Evolutionary conservation across 2,888 invertebrate species (phyloP), one percentile per base, ranked within the genome.

Genomic region (Melanargia galathea): DNA sequence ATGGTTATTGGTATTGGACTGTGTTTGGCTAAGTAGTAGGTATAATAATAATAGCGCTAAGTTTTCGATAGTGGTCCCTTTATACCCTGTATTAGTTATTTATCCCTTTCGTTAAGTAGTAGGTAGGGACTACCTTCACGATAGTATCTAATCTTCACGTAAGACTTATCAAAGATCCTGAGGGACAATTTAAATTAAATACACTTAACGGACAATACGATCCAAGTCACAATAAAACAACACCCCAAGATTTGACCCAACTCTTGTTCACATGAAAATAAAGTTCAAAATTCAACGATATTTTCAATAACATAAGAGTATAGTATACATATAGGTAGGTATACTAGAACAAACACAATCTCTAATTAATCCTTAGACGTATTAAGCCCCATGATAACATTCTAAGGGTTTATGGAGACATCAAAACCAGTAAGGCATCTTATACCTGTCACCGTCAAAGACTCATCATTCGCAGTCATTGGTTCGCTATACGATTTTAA

Each of bases 381-480:
- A 70, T 71, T 69, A 64, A 49, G 59, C 66, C 67, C 68, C 66
- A 62, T 62, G 71, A 71, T 70, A 71, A 65, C 65, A 64, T 69
- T 67, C 64, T 76, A 77, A 79, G 83, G 81, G 81, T 85, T 78
- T 78, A 82, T 79, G 74, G 76, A 77, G 81, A 75, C 80, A 85
- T 86, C 86, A 84, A 79, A 81, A 78, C 77, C 84, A 82, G 82
- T 78, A 80, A 79, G 78, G 75, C 76, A 73, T 75, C 75, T 78
- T 76, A 73, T 77, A 82, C 81, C 84, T 85, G 84, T 81, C 81
- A 66, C 40, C 48, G 35, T 61, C 66, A 66, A 51, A 78, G 77
- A 73, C 74, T 75, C 77, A 79, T 59, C 40, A 60, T 60, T 24
- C 56, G 51, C 55, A 58, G 45, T 30, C 46, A 43, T 38, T 7